phyloP scores from a whole-genome alignment of 2,113 vertebrate species.

The Plotosus lineatus region DNA sequence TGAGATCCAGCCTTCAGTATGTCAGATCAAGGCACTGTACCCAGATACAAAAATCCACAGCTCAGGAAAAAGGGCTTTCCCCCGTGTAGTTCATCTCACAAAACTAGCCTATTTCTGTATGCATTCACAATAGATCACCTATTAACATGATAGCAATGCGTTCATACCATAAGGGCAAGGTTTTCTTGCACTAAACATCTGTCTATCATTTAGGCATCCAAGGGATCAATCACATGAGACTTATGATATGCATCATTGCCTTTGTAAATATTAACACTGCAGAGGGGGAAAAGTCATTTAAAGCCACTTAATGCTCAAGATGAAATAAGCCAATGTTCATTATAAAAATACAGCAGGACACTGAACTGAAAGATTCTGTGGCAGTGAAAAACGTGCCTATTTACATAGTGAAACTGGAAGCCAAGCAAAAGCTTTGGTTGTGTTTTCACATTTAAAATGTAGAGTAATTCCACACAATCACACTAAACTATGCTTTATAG shows the following conservation, averaged over 20 bases:
- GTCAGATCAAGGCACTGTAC: conserved; percentile 33
- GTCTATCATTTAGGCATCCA: background rate
- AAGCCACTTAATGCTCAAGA: background rate
- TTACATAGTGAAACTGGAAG: background rate
- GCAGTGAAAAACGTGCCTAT: no score
- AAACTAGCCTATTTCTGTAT: background rate
- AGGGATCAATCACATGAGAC: background rate
- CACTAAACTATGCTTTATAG: background rate
- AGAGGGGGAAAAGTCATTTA: background rate
- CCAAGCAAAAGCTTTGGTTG: no score
- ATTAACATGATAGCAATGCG: background rate
- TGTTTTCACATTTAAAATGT: background rate
- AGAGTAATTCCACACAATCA: background rate
- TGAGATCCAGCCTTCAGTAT: conserved; percentile 3
- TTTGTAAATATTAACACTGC: background rate
- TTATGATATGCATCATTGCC: background rate
- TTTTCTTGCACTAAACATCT: background rate
- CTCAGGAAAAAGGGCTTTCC: conserved; percentile 8
- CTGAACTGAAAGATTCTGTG: background rate
- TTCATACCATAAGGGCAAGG: background rate
- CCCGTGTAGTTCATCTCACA: background rate
- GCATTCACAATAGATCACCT: conserved; percentile 8
- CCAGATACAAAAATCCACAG: conserved; percentile 9
- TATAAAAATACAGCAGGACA: background rate
- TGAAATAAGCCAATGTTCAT: background rate